Conservation (phyloP, 2,113 vertebrate genomes). For the Piaya cayana region DNA sequence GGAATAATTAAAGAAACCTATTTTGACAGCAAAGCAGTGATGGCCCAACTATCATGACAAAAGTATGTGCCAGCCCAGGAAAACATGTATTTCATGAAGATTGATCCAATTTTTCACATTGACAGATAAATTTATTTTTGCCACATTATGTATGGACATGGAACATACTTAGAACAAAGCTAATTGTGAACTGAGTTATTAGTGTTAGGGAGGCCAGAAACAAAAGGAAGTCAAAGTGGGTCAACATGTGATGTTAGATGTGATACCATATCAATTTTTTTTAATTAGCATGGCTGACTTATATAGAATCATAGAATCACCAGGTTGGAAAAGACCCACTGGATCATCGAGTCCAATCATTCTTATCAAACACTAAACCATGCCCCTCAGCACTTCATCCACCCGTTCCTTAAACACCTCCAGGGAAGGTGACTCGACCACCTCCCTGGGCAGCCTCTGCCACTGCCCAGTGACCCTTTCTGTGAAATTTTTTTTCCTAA, state of each 20-base stretch:
- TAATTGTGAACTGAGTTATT: neutral
- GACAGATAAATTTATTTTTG: neutral
- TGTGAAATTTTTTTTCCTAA: too few species aligned
- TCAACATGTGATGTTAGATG: neutral
- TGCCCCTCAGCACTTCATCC: too few species aligned
- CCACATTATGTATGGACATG: neutral
- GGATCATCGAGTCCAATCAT: too few species aligned
- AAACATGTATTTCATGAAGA: neutral
- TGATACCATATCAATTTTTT: neutral
- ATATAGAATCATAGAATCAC: too few species aligned
- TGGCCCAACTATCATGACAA: neutral
- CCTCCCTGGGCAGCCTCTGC: too few species aligned
- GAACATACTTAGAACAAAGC: neutral
- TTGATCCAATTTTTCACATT: neutral
- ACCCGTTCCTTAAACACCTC: too few species aligned
- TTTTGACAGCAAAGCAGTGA: neutral
- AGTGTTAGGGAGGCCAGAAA: neutral
- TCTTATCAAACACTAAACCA: too few species aligned
- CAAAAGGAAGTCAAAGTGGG: neutral
- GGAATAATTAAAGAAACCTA: neutral
- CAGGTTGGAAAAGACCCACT: too few species aligned
- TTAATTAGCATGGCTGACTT: neutral
- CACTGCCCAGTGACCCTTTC: too few species aligned
- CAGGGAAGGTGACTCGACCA: too few species aligned
- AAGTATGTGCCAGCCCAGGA: neutral